phyloP scores from a whole-genome alignment of 2,888 invertebrate species.

The Hyalella azteca region DNA sequence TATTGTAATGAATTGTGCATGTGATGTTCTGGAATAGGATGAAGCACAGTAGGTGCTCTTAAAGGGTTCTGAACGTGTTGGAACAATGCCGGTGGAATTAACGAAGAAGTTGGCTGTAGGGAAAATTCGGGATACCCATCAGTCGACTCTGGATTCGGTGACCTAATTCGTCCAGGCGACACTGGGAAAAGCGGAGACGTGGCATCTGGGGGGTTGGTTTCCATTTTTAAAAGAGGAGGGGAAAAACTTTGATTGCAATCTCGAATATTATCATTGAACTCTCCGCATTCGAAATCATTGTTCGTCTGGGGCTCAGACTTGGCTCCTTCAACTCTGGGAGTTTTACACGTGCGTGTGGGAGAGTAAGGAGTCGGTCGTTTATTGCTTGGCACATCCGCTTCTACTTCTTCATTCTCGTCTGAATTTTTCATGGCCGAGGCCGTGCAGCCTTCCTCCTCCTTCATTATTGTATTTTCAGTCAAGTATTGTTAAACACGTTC shows the following conservation, averaged over 20 bases:
- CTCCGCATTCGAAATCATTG: not conserved
- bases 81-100: constrained; percentile 8
- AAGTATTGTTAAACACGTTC: no score
- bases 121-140: not conserved
- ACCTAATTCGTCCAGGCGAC: not conserved
- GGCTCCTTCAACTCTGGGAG: not conserved
- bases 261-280: not conserved
- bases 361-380: constrained; percentile 25
- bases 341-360: not conserved
- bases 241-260: not conserved
- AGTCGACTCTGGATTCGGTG: not conserved
- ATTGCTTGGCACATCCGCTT: not conserved
- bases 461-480: constrained; percentile 15
- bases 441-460: constrained; percentile 4
- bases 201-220: not conserved
- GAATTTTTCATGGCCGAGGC: not conserved
- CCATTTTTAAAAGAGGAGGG: not conserved
- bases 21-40: not conserved
- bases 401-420: not conserved
- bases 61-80: constrained; percentile 15
- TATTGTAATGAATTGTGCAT: not conserved
- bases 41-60: not conserved
- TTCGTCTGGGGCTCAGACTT: not conserved
- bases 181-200: not conserved
- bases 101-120: not conserved